phyloP scores from a whole-genome alignment of 2,797 vertebrate species.

The Sebastes glaucus region DNA sequence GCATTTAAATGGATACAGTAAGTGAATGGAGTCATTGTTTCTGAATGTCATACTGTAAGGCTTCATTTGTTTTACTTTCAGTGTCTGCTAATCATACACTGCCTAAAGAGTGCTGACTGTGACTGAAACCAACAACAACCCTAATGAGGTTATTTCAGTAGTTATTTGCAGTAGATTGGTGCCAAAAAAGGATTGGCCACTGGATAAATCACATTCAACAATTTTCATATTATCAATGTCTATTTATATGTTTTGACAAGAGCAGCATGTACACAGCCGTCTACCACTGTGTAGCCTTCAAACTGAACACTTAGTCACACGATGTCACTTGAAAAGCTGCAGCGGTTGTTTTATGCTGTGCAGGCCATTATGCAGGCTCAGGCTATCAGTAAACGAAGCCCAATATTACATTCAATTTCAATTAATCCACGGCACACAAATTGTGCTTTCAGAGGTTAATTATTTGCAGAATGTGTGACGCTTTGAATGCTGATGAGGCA shows the following conservation, averaged over 20 bases:
- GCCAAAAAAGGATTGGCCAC: background rate
- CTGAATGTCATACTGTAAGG: background rate
- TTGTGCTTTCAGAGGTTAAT: slow-evolving; percentile 15
- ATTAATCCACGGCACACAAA: slow-evolving; percentile 3
- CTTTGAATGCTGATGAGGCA: slow-evolving; percentile 19
- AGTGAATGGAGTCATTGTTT: slow-evolving; percentile 4
- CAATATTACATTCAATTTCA: background rate
- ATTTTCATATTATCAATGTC: background rate
- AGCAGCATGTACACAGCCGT: background rate
- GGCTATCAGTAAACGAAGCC: background rate
- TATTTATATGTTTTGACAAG: background rate
- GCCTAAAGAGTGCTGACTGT: slow-evolving; percentile 4
- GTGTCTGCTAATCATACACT: background rate
- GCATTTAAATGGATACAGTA: background rate
- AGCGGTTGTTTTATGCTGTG: background rate
- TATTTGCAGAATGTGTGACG: background rate
- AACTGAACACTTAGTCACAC: background rate
- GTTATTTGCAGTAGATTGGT: background rate
- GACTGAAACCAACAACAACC: background rate
- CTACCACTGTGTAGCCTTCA: background rate
- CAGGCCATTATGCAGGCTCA: background rate
- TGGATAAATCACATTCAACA: background rate
- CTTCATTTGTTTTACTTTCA: background rate
- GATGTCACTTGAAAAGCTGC: background rate
- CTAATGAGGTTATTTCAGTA: background rate